Percentiles rank a stretch among this genome's conserved stretches.
These are phyloP conservation scores for Phacellophora camtschatica DNA, from an alignment of 30 jellyfish, hydroid and myxozoan species.

Conservation along the genomic window DNA sequence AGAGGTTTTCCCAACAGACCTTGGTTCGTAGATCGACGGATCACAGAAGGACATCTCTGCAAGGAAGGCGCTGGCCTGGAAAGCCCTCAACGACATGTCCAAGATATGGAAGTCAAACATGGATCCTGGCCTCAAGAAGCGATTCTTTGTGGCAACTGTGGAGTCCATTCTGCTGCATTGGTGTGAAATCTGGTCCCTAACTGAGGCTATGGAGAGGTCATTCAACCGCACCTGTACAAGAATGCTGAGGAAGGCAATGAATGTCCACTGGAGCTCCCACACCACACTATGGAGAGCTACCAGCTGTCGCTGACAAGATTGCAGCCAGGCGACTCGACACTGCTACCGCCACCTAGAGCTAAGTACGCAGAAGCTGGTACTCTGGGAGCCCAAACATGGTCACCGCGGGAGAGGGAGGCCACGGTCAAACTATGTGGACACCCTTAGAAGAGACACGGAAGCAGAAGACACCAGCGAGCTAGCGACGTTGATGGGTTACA, in stretches of 20 bases:
- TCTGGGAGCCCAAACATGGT: background rate
- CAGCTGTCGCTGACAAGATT: background rate
- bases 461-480: background rate
- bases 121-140: background rate
- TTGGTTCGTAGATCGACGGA: no score
- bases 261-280: background rate
- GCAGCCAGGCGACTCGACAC: background rate
- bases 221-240: background rate
- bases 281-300: background rate
- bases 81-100: background rate
- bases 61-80: background rate
- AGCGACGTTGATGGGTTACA: background rate
- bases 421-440: background rate
- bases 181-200: background rate
- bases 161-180: background rate
- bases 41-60: no score
- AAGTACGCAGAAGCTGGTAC: background rate
- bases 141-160: background rate
- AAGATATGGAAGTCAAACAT: background rate
- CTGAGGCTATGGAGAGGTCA: background rate
- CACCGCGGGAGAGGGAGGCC: background rate
- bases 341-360: background rate
- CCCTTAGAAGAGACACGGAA: background rate
- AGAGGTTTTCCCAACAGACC: no score
- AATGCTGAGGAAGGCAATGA: background rate